Base-by-base conservation (phyloP, 2,888 invertebrate genomes). In the Teleiodes luculella region DNA sequence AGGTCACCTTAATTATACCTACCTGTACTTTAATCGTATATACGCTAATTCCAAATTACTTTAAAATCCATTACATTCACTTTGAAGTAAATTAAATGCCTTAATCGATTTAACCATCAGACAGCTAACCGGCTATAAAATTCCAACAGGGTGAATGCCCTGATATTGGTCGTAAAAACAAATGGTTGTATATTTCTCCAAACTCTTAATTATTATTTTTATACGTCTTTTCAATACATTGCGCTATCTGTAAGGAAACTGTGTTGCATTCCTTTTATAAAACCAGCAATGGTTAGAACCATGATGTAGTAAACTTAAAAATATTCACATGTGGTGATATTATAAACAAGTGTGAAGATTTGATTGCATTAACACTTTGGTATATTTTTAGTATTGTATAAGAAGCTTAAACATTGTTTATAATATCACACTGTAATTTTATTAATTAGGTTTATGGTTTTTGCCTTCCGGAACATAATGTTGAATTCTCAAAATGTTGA, bases 351-450 rank as follows among this genome's bases (percentile, higher is more conserved):
- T 43, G 28, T 43, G 20, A 33, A 8, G 20, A 13, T 43, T 43
- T 43, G 11, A 43, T 43, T n/a, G 43, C 43, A 43, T 43, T 43
- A n/a, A 24, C 43, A 43, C 20, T 24, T 43, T 24, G 4, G 24
- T 20, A 24, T 43, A 43, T 43, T 43, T 43, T 43, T 43, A 43
- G 43, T 24, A 43, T 43, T 24, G 24, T 43, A 43, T 43, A 24
- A n/a, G 43, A 43, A 24, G 10, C n/a, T 20, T 20, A 43, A 24
- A 24, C 24, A 10, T 20, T 43, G 43, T 52, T 36, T 20, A 30
- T 50, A 39, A 20, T 24, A 18, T 24, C n/a, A 41, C 24, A 20
- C 20, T 37, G 11, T 20, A 20, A 20, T 18, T 6, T 13, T 7
- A 3, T 11, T 20, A 41, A 41, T 20, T 41, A 20, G 10, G 16